These are phyloP conservation scores for Crotophaga sulcirostris DNA, from an alignment of 2,113 vertebrate genomes.

Conservation along the genomic window DNA sequence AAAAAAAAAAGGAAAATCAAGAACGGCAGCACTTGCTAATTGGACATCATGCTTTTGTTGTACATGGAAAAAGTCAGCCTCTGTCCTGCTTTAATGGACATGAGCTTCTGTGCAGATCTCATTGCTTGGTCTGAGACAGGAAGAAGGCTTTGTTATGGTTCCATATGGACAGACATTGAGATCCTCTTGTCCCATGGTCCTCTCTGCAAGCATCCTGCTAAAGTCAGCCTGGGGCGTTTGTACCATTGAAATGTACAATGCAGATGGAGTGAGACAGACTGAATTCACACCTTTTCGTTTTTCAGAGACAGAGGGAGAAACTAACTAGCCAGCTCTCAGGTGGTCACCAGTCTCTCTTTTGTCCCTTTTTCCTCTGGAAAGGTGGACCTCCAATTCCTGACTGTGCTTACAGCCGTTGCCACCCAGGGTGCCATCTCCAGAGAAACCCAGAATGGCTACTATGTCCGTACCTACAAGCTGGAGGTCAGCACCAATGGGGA, in stretches of 20 bases:
- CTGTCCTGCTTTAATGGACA: background rate
- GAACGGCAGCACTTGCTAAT: conserved; percentile 23
- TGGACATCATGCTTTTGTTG: conserved; percentile 26
- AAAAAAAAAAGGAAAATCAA: background rate
- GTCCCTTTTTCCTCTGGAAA: conserved; percentile 37
- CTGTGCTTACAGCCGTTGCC: conserved; percentile 91
- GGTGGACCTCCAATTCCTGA: conserved; percentile 96
- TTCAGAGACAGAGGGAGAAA: background rate
- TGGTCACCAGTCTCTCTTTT: background rate
- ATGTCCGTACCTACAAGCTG: conserved; percentile 93
- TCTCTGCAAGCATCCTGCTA: background rate
- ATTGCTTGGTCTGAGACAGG: background rate
- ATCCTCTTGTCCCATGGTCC: background rate
- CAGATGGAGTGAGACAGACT: background rate
- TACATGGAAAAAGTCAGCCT: background rate
- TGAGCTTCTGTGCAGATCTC: background rate
- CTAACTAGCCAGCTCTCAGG: background rate
- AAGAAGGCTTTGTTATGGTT: background rate
- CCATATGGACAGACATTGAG: background rate
- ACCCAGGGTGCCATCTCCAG: conserved; percentile 95
- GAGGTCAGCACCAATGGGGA: conserved; percentile 98
- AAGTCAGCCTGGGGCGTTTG: background rate
- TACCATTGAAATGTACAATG: background rate
- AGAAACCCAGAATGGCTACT: conserved; percentile 92
- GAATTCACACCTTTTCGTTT: background rate